Evolutionary conservation across 2,113 vertebrate species (phyloP), one percentile per base, ranked within the genome.

Genomic region (Halichoeres trimaculatus): DNA sequence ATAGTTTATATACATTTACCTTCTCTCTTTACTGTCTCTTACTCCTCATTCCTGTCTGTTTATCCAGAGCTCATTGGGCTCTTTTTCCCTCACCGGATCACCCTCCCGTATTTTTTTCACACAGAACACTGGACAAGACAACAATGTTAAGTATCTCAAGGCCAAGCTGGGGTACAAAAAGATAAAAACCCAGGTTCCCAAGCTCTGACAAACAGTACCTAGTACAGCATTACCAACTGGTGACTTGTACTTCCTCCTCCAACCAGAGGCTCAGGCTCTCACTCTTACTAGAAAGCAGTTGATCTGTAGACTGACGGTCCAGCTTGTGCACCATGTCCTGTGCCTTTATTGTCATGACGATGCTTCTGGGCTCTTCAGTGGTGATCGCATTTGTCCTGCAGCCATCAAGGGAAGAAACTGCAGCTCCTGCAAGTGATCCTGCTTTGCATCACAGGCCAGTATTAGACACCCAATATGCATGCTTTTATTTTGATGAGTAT

Each of bases 121-220:
- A 85, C 88, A 84, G 76, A 69, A 52, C 74, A 82, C 59, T 35
- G 85, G 73, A 89, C 80, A 86, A 79, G 83, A 86, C 82, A 93
- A 93, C 93, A 92, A 85, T 93, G 91, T 92, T 74, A 90, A 91
- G 64, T 84, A 94, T 94, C 90, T 88, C 93, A 94, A 94, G 94
- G 94, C 72, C 93, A 88, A 76, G 63, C 83, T 67, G 74, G 67
- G 50, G 74, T 65, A 73, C 45, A 65, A 50, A 69, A 67, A 93
- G 92, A 94, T 94, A 94, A 94, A 93, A 90, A 77, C 41, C 50
- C 74, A 91, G 80, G 80, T 93, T 94, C 92, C 92, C 93, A 94
- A 89, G 85, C 81, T 26, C 38, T 22, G 55, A 60, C 70, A 66
- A 84, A 89, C 89, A 90, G 86, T 81, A 91, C 77, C 55, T 47